phyloP scores from a whole-genome alignment of 2,113 vertebrate genomes.

The Vulpes lagopus region DNA sequence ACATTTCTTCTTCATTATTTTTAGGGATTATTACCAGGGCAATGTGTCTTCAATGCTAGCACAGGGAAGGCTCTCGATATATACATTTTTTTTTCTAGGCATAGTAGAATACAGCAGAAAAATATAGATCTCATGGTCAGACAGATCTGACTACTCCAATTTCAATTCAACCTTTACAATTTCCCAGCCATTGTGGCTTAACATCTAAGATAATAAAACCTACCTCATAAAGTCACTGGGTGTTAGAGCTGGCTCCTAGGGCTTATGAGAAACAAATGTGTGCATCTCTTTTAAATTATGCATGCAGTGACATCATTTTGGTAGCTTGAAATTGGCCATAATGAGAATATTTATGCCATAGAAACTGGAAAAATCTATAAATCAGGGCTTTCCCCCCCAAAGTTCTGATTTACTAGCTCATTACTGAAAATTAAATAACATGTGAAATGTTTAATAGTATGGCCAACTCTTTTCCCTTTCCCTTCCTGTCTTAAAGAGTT shows the following conservation, averaged over 20 bases:
- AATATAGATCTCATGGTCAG: background rate
- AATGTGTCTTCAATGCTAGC: background rate
- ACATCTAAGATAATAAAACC: background rate
- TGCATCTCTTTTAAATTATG: background rate
- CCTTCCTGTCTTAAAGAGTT: background rate
- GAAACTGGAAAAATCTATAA: constrained; percentile 12
- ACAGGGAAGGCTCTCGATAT: background rate
- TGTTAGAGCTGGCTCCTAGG: background rate
- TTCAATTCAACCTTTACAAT: constrained; percentile 17
- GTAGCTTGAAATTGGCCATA: background rate
- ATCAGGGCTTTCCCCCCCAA: rapidly evolving
- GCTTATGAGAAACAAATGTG: background rate
- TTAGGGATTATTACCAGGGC: background rate
- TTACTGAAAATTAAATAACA: constrained; percentile 29
- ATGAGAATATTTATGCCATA: background rate
- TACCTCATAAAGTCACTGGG: background rate
- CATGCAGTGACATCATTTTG: background rate
- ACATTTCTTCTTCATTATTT: constrained; percentile 42
- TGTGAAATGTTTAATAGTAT: background rate
- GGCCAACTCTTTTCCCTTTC: background rate
- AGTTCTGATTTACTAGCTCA: background rate
- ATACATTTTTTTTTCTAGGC: background rate
- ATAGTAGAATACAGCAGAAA: background rate
- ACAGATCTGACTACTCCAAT: background rate
- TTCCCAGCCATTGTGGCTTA: background rate